Evolutionary conservation across 2,113 vertebrate genomes (phyloP), one percentile per base, ranked within the genome.

Genomic region (Donacobius atricapilla): DNA sequence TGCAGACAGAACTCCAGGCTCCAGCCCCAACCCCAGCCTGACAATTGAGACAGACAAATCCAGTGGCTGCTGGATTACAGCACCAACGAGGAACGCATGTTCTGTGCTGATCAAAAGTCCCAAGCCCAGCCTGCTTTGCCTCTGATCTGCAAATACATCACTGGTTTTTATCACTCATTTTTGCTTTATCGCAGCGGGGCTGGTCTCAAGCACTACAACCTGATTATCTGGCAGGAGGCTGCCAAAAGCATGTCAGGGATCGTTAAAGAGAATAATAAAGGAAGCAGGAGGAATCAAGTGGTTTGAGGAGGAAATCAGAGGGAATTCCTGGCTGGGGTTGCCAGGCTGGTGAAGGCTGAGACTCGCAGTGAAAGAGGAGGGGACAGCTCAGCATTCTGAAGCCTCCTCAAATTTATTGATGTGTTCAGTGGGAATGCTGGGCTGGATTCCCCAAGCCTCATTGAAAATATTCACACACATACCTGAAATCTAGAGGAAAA

Each of bases 201-300:
- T 24, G 85, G 68, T 50, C 94, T 96, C 85, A 57, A 95, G 93
- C 82, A 11, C 39, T 94, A 94, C 93, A 95, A 93, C 92, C 88
- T n/a, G 58, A 73, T 94, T 90, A 81, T 92, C 90, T 90, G 13
- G 1, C 64, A 71, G 79, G 78, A 92, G 85, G 79, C 12, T 97
- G 94, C 95, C 96, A 96, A 89, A 48, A 95, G 95, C 90, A 56
- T n/a, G 87, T 88, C 92, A 75, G 94, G 90, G 82, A 78, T 90
- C 3, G 0, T 90, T 83, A 51, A 25, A 66, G 0, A 22, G 44
- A 88, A 86, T 73, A 70, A 66, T 90, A 92, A 90, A 94, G 88
- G 90, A 92, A 95, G 79, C 75, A 9, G 79, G 44, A 83, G 76
- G 85, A 90, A 94, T 84, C 91, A 64, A 96, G 92, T 82, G 91